phyloP scores from a whole-genome alignment of 2,888 invertebrate genomes.

The Tetanocera ferruginea region DNA sequence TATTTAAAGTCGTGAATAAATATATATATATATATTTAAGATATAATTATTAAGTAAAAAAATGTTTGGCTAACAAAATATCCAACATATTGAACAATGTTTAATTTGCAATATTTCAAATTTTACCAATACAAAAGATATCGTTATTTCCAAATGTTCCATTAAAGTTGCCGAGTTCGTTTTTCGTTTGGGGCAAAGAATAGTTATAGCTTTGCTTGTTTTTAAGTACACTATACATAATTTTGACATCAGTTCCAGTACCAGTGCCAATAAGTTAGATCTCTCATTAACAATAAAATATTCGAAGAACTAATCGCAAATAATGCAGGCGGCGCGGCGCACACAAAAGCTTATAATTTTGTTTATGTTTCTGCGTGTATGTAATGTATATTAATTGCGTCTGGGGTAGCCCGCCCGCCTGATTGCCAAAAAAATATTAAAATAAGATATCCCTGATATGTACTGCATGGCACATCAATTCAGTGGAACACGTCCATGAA shows the following conservation, averaged over 20 bases:
- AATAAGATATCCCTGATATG: conserved; percentile 44
- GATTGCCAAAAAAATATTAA: neutral
- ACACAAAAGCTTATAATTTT: neutral
- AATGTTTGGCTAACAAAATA: conserved; percentile 3
- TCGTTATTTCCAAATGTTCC: neutral
- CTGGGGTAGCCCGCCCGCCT: neutral
- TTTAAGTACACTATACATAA: too few species aligned
- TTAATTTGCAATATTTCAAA: neutral
- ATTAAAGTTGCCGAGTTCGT: too few species aligned
- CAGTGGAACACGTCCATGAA: conserved; percentile 79
- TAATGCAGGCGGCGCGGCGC: neutral
- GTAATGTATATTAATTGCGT: conserved; percentile 12
- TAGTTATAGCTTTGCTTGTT: too few species aligned
- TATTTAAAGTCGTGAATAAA: neutral
- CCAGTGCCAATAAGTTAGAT: neutral
- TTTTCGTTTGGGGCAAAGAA: too few species aligned
- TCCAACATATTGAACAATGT: neutral
- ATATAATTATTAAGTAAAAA: neutral
- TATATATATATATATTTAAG: conserved; percentile 16
- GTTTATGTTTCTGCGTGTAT: neutral
- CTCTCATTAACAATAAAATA: neutral
- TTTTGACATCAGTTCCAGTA: too few species aligned
- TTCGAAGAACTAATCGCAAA: neutral
- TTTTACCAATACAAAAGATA: neutral
- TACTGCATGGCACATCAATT: conserved; percentile 26